These are phyloP conservation scores for Ptilorrhoa leucosticta DNA, from an alignment of 2,113 vertebrate genomes.

Conservation along the genomic window DNA sequence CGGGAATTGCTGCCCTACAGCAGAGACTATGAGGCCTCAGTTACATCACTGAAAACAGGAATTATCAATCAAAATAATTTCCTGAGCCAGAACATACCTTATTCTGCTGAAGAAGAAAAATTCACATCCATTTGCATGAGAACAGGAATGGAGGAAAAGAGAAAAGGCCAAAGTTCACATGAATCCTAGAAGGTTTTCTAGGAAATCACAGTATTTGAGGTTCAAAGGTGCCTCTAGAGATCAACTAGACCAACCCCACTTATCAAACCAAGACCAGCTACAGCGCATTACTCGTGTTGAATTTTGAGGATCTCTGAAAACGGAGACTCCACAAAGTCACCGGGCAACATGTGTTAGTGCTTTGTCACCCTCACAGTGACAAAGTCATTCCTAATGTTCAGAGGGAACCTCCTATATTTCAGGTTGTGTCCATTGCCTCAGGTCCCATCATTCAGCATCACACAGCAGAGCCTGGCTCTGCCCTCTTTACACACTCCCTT, in stretches of 20 bases:
- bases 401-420: neutral
- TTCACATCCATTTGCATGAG: neutral
- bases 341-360: neutral
- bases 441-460: rapidly evolving
- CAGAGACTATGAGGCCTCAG: neutral
- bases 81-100: neutral
- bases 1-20: neutral
- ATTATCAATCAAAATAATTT: neutral
- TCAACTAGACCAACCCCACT: neutral
- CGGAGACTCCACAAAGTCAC: neutral
- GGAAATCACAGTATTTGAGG: neutral
- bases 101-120: neutral
- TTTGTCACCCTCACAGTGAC: neutral
- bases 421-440: neutral
- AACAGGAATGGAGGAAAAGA: neutral
- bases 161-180: neutral
- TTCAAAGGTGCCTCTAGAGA: neutral
- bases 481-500: rapidly evolving
- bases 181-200: neutral
- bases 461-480: neutral
- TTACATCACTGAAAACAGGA: neutral
- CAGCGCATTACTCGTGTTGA: neutral
- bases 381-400: neutral
- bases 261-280: neutral
- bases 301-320: neutral